phyloP scores from a whole-genome alignment of 2,888 invertebrate species.

The Ceraclea dissimilis region DNA sequence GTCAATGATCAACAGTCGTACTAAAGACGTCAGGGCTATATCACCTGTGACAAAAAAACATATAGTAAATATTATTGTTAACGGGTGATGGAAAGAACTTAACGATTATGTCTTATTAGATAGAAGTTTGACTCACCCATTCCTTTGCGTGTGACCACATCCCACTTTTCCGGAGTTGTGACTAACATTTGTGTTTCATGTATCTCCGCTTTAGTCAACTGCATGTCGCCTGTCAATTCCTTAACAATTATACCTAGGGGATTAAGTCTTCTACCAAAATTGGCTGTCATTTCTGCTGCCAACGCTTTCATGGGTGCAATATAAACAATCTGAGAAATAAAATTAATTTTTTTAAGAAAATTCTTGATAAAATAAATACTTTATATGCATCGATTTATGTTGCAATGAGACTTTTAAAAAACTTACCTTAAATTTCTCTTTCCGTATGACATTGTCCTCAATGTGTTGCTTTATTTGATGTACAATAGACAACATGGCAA shows the following conservation, averaged over 20 bases:
- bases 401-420: neutral
- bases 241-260: conserved; percentile 73
- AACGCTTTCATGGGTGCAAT: conserved; percentile 99
- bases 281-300: conserved; percentile 96
- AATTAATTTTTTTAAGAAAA: neutral
- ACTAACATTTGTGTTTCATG: conserved; percentile 95
- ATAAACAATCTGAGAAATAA: conserved; percentile 77
- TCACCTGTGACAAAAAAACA: conserved; percentile 52
- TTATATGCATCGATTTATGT: no score
- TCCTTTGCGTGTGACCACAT: conserved; percentile 95
- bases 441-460: conserved; percentile 71
- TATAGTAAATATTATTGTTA: no score
- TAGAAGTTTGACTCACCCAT: conserved; percentile 44
- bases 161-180: conserved; percentile 99
- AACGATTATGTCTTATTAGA: no score
- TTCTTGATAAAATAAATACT: no score
- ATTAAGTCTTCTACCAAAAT: conserved; percentile 74
- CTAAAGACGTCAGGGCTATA: conserved; percentile 80
- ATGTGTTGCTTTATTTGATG: conserved; percentile 85
- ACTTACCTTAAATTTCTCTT: conserved; percentile 83
- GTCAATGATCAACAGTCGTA: conserved; percentile 90
- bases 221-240: conserved; percentile 98
- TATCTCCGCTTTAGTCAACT: conserved; percentile 89
- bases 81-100: no score
- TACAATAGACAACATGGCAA: conserved; percentile 87